phyloP scores from a whole-genome alignment of 2,888 invertebrate genomes.

The Hypselothyrea guttata region DNA sequence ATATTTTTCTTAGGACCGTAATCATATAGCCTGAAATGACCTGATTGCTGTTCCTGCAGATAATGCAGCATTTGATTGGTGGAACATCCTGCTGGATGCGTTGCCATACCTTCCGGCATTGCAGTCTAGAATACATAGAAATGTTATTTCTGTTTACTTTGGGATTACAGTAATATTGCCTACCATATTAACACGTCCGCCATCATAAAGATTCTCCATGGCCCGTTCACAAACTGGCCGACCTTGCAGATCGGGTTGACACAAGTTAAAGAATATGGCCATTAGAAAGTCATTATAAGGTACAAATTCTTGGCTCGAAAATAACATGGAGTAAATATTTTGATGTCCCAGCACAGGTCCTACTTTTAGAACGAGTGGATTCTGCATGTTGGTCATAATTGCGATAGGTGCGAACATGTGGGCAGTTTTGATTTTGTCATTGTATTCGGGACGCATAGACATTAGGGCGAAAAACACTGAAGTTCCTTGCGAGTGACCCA shows the following conservation, averaged over 20 bases:
- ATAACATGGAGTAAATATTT: slow-evolving; percentile 53
- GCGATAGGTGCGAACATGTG: slow-evolving; percentile 78
- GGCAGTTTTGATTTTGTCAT: slow-evolving; percentile 73
- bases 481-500: slow-evolving; percentile 79
- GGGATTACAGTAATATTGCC: slow-evolving; percentile 1
- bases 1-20: slow-evolving; percentile 59
- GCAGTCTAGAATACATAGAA: slow-evolving; percentile 47
- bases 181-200: slow-evolving; percentile 60
- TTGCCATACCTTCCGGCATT: slow-evolving; percentile 43
- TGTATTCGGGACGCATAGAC: slow-evolving; percentile 72
- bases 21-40: slow-evolving; percentile 68
- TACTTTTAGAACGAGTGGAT: slow-evolving; percentile 79
- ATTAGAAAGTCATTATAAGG: slow-evolving; percentile 84
- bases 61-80: slow-evolving; percentile 76
- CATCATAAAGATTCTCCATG: slow-evolving; percentile 83
- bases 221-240: slow-evolving; percentile 84
- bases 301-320: slow-evolving; percentile 84
- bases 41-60: slow-evolving; percentile 68
- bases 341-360: slow-evolving; percentile 76
- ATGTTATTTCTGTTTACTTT: too few species aligned
- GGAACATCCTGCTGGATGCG: slow-evolving; percentile 74
- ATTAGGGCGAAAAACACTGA: slow-evolving; percentile 69
- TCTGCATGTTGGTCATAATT: slow-evolving; percentile 84
- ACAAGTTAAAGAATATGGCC: slow-evolving; percentile 82
- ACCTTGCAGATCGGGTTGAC: slow-evolving; percentile 70